Base-by-base conservation (phyloP, 2,888 invertebrate species). In the Tanypteryx hageni region DNA sequence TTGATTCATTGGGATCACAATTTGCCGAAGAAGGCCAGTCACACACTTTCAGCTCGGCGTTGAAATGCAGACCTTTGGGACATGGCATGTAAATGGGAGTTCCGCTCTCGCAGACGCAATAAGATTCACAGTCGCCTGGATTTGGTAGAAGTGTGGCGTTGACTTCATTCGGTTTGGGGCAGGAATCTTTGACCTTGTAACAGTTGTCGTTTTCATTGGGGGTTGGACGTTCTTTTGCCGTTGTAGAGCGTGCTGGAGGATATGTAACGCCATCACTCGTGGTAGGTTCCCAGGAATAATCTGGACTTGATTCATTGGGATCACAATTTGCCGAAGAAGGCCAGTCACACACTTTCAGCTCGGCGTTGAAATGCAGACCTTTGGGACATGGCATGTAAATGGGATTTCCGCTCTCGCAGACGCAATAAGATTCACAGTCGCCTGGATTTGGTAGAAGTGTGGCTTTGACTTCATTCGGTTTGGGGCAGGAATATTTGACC, bases 81-180 rank as follows among this genome's bases (percentile, higher is more conserved):
- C 92, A 92, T 13, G 76, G 76, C 76, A 57, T 81, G 16, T 13
- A 76, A 56, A 58, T 57, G 0, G 76, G 22, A 14, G 44, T 92
- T 0, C 92, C 92, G n/a, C 27, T 57, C n/a, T 76, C 92, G n/a
- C 92, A 92, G 8, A 76, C 81, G 76, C 92, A 92, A 56, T 81
- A 92, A 0, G 76, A 81, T n/a, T 27, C 58, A 11, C 92, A 92
- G 16, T 81, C 76, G 22, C 58, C 76, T 8, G 92, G 92, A 44
- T 92, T 92, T 0, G 92, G 92, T 0, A 92, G 27, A 16, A 81
- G 76, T 10, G 57, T 92, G 0, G 92, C 81, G 11, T 82, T 27
- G 14, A 44, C 57, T 14, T 8, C n/a, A 16, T 82, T 82, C 0
- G 58, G n/a, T 14, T 57, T 18, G 13, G 81, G 82, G 81, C 92